Base-by-base conservation (phyloP, 2,888 invertebrate species). In the Micoletzkya japonica region DNA sequence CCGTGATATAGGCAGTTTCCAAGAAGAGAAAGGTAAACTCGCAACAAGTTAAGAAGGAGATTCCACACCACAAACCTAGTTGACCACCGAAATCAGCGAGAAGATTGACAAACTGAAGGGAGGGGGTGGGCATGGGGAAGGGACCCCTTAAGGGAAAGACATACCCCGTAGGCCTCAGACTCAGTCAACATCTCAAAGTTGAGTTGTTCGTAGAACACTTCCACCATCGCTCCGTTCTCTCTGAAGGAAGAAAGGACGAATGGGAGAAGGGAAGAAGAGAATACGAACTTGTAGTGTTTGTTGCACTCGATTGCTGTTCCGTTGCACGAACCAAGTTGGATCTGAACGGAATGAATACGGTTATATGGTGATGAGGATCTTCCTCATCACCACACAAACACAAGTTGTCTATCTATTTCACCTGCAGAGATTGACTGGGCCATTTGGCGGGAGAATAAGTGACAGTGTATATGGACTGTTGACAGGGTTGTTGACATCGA, bases 171-270 rank as follows among this genome's bases (percentile, higher is more conserved):
- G 2, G 84, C 84, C 68, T 82, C 82, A 0, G 82, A 82, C 63
- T 84, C 84, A 0, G 77, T 82, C 28, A 84, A 76, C 77, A 85
- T 78, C 74, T 84, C 84, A 66, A 81, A 84, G 66, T 84, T 84
- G 36, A 84, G 76, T 54, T 83, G 83, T 61, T 84, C 84, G 61
- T 85, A 84, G 63, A 84, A 84, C 1, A 84, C 84, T 78, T 84
- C 84, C n/a, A 84, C 77, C 83, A 84, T 83, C 3, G 84, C 84
- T 0, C 81, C 84, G 60, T 84, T 83, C 26, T 83, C 81, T 69
- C 83, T 83, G 68, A 64, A 80, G 68, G 3, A 24, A 34, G 20
- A 57, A 50, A 57, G 24, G 26, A 50, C 26, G 30, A 17, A 56
- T 32, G 34, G 28, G 4, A 61, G 26, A 69, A 28, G 14, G 52